Base-by-base conservation (phyloP, 2,888 invertebrate genomes). In the Temnothorax rugatulus region DNA sequence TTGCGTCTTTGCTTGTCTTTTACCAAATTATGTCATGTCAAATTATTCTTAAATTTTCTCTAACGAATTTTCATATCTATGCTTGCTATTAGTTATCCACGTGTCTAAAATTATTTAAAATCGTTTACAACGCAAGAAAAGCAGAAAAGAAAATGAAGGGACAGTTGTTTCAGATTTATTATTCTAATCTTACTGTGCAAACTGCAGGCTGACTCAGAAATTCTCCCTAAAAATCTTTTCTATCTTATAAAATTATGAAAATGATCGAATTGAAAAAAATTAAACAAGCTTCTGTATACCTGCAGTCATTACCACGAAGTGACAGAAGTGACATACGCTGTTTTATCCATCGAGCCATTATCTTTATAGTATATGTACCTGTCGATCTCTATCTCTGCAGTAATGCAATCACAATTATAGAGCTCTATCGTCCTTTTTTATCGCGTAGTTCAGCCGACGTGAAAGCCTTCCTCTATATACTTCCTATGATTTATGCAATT, bases 401-500 rank as follows among this genome's bases (percentile, higher is more conserved):
- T 54, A 77, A 68, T 38, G 25, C n/a, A 77, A 77, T 69, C 69
- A 44, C 44, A 57, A 71, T 69, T 79, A 71, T 1, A 8, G 18
- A 2, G 13, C 9, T 9, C 21, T 71, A 71, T 71, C 57, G 11
- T 13, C 4, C 15, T n/a, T 15, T 69, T 57, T 57, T n/a, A 77
- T 77, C 77, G 13, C 34, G 15, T 5, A 21, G 29, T 77, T 13
- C 9, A 29, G 15, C 29, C 15, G 38, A 15, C 21, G 11, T n/a
- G 34, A 15, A 57, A 57, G 34, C 8, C 15, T 69, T 57, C 44
- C 9, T 21, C 21, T 3, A 57, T 57, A 34, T n/a, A 68, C 7
- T 64, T 64, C 50, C 50, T 64, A 66, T 7, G 29, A 59, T 5
- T 54, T 54, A 1, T n/a, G 5, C 5, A 69, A 68, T 77, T 68